Conservation (phyloP, 2,113 vertebrate genomes). For the Larimichthys crocea region DNA sequence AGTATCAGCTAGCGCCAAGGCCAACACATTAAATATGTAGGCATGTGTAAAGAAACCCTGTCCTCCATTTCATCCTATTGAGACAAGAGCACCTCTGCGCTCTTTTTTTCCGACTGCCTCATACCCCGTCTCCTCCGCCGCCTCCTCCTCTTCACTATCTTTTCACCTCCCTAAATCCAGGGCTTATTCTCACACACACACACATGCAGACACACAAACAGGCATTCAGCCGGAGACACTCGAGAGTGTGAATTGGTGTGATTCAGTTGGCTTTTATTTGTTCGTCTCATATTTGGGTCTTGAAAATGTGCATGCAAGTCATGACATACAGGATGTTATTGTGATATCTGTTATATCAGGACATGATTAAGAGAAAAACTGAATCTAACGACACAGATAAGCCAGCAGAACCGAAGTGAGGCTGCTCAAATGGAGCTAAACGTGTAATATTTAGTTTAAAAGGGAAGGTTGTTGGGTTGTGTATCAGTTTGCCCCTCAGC, state of each 20-base stretch:
- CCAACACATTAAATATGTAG: slow-evolving; percentile 78
- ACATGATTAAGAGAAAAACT: neutral
- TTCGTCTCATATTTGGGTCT: neutral
- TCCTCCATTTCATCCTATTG: slow-evolving; percentile 51
- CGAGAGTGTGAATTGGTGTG: neutral
- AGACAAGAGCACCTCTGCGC: slow-evolving; percentile 50
- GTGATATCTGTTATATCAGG: neutral
- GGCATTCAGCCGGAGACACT: slow-evolving; percentile 37
- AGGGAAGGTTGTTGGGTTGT: slow-evolving; percentile 23
- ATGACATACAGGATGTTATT: neutral
- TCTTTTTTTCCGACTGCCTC: slow-evolving; percentile 29
- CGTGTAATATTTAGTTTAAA: neutral
- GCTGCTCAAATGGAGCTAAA: neutral
- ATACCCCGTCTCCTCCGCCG: neutral
- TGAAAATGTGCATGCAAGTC: neutral
- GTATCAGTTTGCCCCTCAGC: slow-evolving; percentile 31
- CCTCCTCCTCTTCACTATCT: slow-evolving; percentile 27
- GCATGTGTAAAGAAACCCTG: slow-evolving; percentile 72
- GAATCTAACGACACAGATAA: neutral
- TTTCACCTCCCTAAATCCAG: slow-evolving; percentile 51
- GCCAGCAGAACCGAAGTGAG: neutral
- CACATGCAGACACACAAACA: slow-evolving; percentile 28
- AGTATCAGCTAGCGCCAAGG: slow-evolving; percentile 51
- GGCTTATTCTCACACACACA: slow-evolving; percentile 1
- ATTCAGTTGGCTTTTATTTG: neutral